Conservation (phyloP, 2,888 invertebrate species). For the Mesorhabditis sp. region DNA sequence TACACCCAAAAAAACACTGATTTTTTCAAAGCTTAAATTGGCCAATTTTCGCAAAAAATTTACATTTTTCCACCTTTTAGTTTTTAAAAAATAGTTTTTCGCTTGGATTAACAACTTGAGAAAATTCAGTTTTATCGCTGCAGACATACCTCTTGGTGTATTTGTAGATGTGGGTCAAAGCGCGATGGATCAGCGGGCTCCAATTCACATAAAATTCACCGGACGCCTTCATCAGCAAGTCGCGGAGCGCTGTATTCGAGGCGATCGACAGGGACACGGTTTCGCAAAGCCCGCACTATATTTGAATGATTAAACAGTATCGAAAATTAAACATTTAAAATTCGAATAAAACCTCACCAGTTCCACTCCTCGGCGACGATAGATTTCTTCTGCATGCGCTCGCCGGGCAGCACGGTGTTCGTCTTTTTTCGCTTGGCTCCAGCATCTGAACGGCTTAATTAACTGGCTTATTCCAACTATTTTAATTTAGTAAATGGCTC, state of each 20-base stretch:
- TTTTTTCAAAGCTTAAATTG: no score
- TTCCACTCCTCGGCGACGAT: neutral
- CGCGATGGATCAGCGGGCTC: neutral
- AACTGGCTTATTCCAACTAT: neutral
- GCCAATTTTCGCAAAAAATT: no score
- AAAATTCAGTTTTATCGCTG: no score
- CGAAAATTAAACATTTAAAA: neutral
- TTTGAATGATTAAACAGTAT: neutral
- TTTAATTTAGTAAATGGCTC: no score
- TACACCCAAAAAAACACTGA: no score
- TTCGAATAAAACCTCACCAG: neutral
- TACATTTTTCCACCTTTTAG: no score
- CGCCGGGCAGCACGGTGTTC: neutral
- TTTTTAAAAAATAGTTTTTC: no score
- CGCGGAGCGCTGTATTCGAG: neutral
- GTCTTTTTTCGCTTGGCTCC: slow-evolving; percentile 6
- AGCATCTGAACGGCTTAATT: neutral
- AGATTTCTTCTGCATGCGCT: slow-evolving; percentile 1
- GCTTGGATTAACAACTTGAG: no score
- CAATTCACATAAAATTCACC: neutral
- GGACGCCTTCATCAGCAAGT: neutral
- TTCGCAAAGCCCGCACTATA: neutral
- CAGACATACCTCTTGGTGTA: neutral
- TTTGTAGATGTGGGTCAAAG: neutral
- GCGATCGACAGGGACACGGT: neutral